Base-by-base conservation (phyloP, 2,888 invertebrate species). In the Lepidochitona cinerea region DNA sequence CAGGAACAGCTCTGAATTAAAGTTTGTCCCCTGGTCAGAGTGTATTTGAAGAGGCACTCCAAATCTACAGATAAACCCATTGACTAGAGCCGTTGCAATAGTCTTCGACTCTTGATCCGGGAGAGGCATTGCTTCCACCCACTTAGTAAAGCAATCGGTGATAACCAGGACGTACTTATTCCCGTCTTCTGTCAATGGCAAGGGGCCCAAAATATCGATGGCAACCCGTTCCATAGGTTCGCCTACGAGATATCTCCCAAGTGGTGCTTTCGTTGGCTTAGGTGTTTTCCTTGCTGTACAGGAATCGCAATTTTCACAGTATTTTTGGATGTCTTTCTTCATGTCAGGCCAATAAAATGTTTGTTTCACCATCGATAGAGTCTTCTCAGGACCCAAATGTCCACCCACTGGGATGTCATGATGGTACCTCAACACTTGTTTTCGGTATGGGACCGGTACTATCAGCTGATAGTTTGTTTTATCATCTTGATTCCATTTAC, bases 311-410 rank as follows among this genome's bases (percentile, higher is more conserved):
- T 0, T 29, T 23, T 14, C 23, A n/a, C 73, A 75, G 36, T 72
- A 72, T 18, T 70, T 65, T n/a, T 68, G 65, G 26, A 74, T 65
- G 14, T 64, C 12, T 14, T 36, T 18, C 35, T 59, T 75, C 59
- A 75, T 75, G n/a, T 33, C 68, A 36, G 75, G 73, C 73, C 73
- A 73, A 59, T 68, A 73, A 36, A 75, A 73, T 6, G 26, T 4
- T 18, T 71, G 68, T 37, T 65, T 37, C 6, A 77, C 41, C 37
- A 65, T 52, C 1, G 26, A 37, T 0, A 72, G 37, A 49, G 68
- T 75, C 35, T 75, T 77, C n/a, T 77, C 74, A 37, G 59, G n/a
- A 14, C 71, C 70, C 23, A 77, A 18, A 37, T 75, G 74, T 9
- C 32, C 72, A 14, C 73, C 65, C 12, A 73, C 59, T 49, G 73